phyloP scores from a whole-genome alignment of 1,140 invertebrate genomes.

The Pogonognathellus flavescens region DNA sequence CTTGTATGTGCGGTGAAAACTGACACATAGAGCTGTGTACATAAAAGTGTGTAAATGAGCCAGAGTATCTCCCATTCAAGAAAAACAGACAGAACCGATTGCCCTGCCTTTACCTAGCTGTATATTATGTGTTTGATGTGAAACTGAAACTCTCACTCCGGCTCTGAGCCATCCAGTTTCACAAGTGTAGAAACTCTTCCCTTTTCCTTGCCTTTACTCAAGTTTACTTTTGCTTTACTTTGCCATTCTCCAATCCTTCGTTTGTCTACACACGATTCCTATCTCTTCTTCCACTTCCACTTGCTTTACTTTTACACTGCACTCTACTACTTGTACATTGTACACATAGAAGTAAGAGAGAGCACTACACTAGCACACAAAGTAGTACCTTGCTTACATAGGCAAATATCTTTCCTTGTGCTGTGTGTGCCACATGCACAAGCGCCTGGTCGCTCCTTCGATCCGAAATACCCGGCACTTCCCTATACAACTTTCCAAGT shows the following conservation, averaged over 20 bases:
- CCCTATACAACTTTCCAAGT: not conserved
- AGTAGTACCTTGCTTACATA: not conserved
- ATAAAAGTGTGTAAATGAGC: no score
- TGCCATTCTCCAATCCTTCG: constrained; percentile 11
- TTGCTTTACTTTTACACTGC: not conserved
- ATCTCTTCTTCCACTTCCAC: not conserved
- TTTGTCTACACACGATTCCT: not conserved
- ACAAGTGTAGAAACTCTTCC: not conserved
- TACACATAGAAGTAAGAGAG: not conserved
- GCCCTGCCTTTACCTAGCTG: not conserved
- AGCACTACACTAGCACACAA: constrained; percentile 8
- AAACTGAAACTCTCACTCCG: constrained; percentile 22
- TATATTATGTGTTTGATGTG: constrained; percentile 2
- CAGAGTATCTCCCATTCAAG: no score
- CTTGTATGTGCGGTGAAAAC: no score
- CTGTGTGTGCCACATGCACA: constrained; percentile 52
- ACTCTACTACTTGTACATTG: not conserved
- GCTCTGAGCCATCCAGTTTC: constrained; percentile 39
- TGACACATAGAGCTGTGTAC: no score
- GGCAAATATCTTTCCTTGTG: no score
- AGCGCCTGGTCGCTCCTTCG: constrained; percentile 61
- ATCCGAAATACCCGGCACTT: constrained; percentile 50
- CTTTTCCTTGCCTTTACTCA: constrained; percentile 1
- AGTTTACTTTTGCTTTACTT: constrained; percentile 22
- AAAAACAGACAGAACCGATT: not conserved